These are phyloP conservation scores for Anabacerthia variegaticeps DNA, from an alignment of 2,797 vertebrate species.

Conservation along the genomic window DNA sequence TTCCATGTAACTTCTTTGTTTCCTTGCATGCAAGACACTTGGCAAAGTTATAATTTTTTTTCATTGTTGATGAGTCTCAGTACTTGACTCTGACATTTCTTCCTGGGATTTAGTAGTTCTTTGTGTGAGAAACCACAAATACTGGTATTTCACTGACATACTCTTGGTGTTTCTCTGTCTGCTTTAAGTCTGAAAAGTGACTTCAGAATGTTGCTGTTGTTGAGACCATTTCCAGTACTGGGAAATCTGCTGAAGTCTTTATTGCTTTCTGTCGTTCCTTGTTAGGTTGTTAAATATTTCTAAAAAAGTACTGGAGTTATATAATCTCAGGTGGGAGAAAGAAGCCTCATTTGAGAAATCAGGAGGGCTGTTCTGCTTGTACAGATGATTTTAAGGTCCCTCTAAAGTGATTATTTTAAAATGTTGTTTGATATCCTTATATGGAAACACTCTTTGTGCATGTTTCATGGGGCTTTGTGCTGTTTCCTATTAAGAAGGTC, in stretches of 20 bases:
- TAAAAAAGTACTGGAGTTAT: neutral
- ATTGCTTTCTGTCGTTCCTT: neutral
- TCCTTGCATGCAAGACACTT: neutral
- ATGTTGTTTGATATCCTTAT: neutral
- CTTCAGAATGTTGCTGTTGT: neutral
- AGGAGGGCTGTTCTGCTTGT: neutral
- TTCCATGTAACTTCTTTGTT: neutral
- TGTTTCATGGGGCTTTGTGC: conserved; percentile 21
- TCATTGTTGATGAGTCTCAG: neutral
- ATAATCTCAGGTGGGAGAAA: neutral
- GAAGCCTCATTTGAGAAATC: neutral
- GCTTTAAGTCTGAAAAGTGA: neutral
- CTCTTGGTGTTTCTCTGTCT: neutral
- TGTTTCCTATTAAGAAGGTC: conserved; percentile 44
- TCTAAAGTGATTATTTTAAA: neutral
- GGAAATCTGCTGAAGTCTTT: neutral
- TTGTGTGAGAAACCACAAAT: neutral
- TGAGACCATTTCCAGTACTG: neutral
- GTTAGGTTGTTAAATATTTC: neutral
- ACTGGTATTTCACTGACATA: neutral
- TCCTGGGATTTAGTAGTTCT: neutral
- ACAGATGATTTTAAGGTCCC: neutral
- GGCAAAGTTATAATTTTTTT: neutral
- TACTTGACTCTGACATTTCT: neutral
- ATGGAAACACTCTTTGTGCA: neutral